These are phyloP conservation scores for Ptiloglossa arizonensis DNA, from an alignment of 1,140 invertebrate genomes.

Conservation along the genomic window DNA sequence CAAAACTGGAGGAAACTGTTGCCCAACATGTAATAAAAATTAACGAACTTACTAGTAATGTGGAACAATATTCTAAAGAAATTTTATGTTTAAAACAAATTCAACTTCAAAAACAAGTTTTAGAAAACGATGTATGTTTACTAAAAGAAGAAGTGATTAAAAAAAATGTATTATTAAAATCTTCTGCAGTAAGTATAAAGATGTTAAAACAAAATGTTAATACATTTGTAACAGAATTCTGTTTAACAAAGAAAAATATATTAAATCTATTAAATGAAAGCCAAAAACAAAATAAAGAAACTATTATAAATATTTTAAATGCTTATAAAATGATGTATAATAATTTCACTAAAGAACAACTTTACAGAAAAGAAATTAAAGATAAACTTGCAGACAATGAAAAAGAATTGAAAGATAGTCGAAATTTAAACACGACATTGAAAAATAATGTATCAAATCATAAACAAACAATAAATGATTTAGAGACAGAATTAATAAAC, in stretches of 20 bases:
- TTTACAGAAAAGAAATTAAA: conserved; percentile 25
- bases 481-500: conserved; percentile 30
- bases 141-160: conserved; percentile 15
- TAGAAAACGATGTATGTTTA: conserved; percentile 50
- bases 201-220: background rate
- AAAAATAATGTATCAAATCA: conserved; percentile 44
- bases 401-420: conserved; percentile 35
- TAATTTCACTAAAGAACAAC: conserved; percentile 30
- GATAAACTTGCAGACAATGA: conserved; percentile 31
- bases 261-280: conserved; percentile 22
- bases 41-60: conserved; percentile 29
- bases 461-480: conserved; percentile 27
- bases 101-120: conserved; percentile 41
- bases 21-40: conserved; percentile 19
- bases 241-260: conserved; percentile 31
- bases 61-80: conserved; percentile 28
- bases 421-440: conserved; percentile 25
- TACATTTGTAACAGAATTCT: conserved; percentile 31
- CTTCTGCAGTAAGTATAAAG: background rate
- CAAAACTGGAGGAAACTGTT: conserved; percentile 18
- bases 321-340: conserved; percentile 18
- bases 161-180: conserved; percentile 18
- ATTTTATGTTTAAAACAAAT: conserved; percentile 39
- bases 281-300: conserved; percentile 25
- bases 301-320: conserved; percentile 23